Base-by-base conservation (phyloP, 2,797 vertebrate species). In the Tapera naevia region DNA sequence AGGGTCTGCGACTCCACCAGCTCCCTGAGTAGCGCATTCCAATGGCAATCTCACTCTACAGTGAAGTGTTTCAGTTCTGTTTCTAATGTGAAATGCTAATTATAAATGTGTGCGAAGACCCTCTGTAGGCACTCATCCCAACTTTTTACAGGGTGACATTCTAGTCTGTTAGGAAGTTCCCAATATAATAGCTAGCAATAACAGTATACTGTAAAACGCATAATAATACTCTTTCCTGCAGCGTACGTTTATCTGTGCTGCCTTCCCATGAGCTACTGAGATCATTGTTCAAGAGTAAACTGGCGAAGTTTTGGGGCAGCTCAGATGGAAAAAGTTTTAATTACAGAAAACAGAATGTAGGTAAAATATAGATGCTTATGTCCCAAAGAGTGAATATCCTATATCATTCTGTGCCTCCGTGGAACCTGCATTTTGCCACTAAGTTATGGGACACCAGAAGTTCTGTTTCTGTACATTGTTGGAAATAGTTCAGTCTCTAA, bases 51-150 rank as follows among this genome's bases (percentile, higher is more conserved):
- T 92, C 2, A 0, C 25, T 80, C 25, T 65, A 57, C 51, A 33
- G 22, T 60, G 45, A 87, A 53, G 30, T 74, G 79, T 66, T 85
- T 80, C 67, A 28, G 37, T 75, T 84, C 48, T 46, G 13, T 72
- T 95, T 83, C 33, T 89, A 71, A 57, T 82, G 33, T 64, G 24
- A 88, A 76, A 74, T 72, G 17, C 32, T 69, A n/a, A 6, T 82
- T 72, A 11, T 51, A 70, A 37, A 8, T 51, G 11, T 80, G 25
- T 80, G 27, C 3, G 2, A 85, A 76, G 64, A 76, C 12, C 11
- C 25, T 76, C 8, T 22, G 14, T 66, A 32, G 23, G 23, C 51
- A 39, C 22, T 24, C 45, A 30, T 84, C 35, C 45, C 74, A 53
- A 0, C 16, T 11, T 75, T 76, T 88, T 80, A 56, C 22, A 64